A percentile compares a stretch with the other conserved stretches of the same genome.
phyloP scores from a whole-genome alignment of 2,888 invertebrate species.

The Erebia palarica region DNA sequence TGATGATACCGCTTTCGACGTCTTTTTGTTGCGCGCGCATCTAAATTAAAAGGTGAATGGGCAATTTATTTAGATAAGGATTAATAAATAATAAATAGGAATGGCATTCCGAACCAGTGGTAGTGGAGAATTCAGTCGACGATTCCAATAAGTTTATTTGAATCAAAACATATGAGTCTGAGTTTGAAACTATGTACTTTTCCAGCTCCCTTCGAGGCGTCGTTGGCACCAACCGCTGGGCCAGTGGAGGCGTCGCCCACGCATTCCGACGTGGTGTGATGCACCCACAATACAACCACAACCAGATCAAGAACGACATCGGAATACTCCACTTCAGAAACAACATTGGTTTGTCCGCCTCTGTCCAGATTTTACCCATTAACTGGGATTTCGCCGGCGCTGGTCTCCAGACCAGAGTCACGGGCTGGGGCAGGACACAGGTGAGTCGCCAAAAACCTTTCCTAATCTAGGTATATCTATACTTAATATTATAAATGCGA shows the following conservation, averaged over 20 bases:
- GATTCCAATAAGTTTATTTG: too few species aligned
- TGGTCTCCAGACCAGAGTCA: slow-evolving; percentile 43
- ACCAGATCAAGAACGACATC: slow-evolving; percentile 51
- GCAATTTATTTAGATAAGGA: too few species aligned
- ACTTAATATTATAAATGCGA: too few species aligned
- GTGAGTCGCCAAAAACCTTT: neutral
- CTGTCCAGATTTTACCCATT: slow-evolving; percentile 35
- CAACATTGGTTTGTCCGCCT: slow-evolving; percentile 35
- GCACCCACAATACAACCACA: slow-evolving; percentile 56
- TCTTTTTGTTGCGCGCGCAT: too few species aligned
- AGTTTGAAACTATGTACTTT: too few species aligned
- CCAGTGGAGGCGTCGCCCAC: slow-evolving; percentile 55
- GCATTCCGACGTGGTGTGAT: slow-evolving; percentile 55
- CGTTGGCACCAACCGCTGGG: slow-evolving; percentile 60
- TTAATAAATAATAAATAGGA: too few species aligned
- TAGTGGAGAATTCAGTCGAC: too few species aligned
- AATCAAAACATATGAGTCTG: too few species aligned
- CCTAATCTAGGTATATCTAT: too few species aligned
- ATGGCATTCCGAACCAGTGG: too few species aligned
- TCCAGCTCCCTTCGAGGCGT: slow-evolving; percentile 55
- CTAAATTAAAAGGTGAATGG: too few species aligned
- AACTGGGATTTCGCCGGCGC: slow-evolving; percentile 41
- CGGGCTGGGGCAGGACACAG: neutral
- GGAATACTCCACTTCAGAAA: slow-evolving; percentile 44
- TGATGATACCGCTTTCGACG: too few species aligned